Conservation (phyloP, 2,113 vertebrate genomes). For the Fregetta grallaria region DNA sequence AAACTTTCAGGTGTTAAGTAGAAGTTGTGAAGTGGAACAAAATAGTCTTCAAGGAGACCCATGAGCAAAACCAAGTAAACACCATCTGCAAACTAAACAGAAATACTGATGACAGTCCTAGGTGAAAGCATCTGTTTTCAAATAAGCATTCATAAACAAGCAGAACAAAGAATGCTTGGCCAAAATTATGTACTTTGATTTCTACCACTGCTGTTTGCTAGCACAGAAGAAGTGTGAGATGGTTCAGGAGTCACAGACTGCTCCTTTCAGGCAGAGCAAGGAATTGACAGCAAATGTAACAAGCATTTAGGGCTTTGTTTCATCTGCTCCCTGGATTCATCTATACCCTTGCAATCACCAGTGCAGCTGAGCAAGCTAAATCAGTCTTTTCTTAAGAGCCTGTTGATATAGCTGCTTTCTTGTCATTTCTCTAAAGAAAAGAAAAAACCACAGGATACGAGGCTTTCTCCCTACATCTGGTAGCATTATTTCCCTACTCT, state of each 20-base stretch:
- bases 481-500: background rate
- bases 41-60: conserved; percentile 94
- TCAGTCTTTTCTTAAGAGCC: background rate
- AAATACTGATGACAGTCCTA: background rate
- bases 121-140: background rate
- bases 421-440: background rate
- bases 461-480: background rate
- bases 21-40: conserved; percentile 94
- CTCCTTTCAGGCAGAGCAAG: background rate
- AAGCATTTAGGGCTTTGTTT: background rate
- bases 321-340: background rate
- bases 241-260: background rate
- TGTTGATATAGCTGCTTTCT: background rate
- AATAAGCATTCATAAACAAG: background rate
- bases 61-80: conserved; percentile 94
- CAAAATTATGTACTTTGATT: background rate
- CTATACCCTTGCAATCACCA: background rate
- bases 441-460: background rate
- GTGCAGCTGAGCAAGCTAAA: background rate
- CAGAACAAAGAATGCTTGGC: background rate
- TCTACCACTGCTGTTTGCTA: background rate
- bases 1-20: conserved; percentile 94
- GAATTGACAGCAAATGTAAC: background rate
- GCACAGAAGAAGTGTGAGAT: background rate
- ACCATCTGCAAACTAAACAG: conserved; percentile 92